These are phyloP conservation scores for Crenuchus spilurus DNA, from an alignment of 2,797 vertebrate species.

Conservation along the genomic window DNA sequence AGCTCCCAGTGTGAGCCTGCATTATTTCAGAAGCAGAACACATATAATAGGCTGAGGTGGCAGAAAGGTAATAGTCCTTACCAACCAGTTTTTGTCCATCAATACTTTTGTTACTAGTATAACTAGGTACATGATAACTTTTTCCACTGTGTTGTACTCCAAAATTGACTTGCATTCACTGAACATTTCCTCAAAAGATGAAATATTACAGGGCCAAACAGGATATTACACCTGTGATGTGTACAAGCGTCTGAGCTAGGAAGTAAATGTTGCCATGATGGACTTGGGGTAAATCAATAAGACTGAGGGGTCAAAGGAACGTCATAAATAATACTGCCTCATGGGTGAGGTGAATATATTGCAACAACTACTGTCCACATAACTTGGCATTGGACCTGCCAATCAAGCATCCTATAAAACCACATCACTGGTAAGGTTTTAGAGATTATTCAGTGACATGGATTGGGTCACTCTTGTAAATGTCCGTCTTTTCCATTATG, in stretches of 20 bases:
- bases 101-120: slow-evolving; percentile 6
- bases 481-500: slow-evolving; percentile 39
- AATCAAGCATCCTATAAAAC: slow-evolving; percentile 39
- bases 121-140: background rate
- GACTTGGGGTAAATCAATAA: slow-evolving; percentile 27
- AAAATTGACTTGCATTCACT: background rate
- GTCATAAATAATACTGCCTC: slow-evolving; percentile 38
- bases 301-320: slow-evolving; percentile 30
- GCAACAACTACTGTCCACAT: background rate
- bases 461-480: slow-evolving; percentile 47
- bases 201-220: slow-evolving; percentile 28
- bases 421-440: slow-evolving; percentile 20
- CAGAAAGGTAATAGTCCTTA: slow-evolving; percentile 2
- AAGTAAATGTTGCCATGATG: slow-evolving; percentile 50
- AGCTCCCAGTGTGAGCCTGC: slow-evolving; percentile 47
- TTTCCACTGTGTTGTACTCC: no score
- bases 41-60: slow-evolving; percentile 44
- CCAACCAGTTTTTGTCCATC: background rate
- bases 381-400: slow-evolving; percentile 12
- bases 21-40: slow-evolving; percentile 51
- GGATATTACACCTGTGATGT: slow-evolving; percentile 11
- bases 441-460: slow-evolving; percentile 42
- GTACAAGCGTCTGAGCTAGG: slow-evolving; percentile 13
- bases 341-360: slow-evolving; percentile 27
- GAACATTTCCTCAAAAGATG: background rate